Conservation (phyloP, 2,797 vertebrate genomes). For the Alectoris magna region DNA sequence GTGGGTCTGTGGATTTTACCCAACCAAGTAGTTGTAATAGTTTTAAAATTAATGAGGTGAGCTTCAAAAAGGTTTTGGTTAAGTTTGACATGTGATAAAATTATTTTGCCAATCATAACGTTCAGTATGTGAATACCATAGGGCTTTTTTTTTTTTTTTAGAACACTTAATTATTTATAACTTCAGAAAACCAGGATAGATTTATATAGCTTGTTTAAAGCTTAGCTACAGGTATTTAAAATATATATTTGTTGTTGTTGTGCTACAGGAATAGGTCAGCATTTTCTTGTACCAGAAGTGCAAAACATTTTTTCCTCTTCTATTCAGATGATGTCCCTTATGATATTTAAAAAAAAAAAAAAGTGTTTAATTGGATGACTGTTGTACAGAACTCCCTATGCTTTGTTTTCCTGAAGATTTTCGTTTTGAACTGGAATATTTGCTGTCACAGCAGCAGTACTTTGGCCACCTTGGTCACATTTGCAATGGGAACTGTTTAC, state of each 20-base stretch:
- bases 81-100: not conserved
- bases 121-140: not conserved
- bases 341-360: not conserved
- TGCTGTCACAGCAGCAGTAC: not conserved
- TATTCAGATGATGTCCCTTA: not conserved
- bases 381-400: not conserved
- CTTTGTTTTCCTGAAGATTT: not conserved
- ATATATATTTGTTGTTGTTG: not conserved
- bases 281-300: not conserved
- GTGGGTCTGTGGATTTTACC: not conserved
- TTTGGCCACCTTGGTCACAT: not conserved
- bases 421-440: not conserved
- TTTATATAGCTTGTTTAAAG: not conserved
- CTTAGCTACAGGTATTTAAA: not conserved
- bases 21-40: not conserved
- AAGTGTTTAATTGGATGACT: not conserved
- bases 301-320: not conserved
- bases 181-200: not conserved
- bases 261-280: not conserved
- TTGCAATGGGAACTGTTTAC: not conserved
- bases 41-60: not conserved
- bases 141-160: not conserved
- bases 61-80: not conserved
- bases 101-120: not conserved
- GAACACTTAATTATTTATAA: not conserved